Conservation (phyloP, 1,140 invertebrate genomes). For the Meloidogyne chitwoodi region DNA sequence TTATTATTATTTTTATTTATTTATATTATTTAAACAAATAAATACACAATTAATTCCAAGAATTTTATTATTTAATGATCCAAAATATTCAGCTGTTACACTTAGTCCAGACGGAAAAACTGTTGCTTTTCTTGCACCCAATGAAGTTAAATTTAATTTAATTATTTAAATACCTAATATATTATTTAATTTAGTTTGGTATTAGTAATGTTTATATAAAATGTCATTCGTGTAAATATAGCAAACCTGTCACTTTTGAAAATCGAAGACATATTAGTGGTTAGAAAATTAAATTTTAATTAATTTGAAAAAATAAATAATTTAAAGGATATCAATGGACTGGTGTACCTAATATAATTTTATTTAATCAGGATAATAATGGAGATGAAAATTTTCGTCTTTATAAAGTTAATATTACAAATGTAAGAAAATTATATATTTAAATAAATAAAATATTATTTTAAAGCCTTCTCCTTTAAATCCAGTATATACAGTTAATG, state of each 20-base stretch:
- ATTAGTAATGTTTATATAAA: slow-evolving; percentile 45
- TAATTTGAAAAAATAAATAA: not conserved
- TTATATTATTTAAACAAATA: not conserved
- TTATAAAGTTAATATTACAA: slow-evolving; percentile 44
- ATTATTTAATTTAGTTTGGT: slow-evolving; percentile 15
- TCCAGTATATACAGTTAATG: slow-evolving; percentile 41
- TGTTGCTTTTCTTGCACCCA: slow-evolving; percentile 44
- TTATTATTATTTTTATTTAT: not conserved
- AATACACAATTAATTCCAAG: slow-evolving; percentile 32
- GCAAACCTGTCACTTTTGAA: slow-evolving; percentile 46
- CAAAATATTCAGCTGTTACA: slow-evolving; percentile 45
- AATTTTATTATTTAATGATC: slow-evolving; percentile 40
- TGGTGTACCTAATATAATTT: slow-evolving; percentile 40
- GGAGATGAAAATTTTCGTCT: slow-evolving; percentile 45
- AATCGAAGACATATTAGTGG: slow-evolving; percentile 42
- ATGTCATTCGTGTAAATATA: slow-evolving; percentile 45
- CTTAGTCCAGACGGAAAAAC: slow-evolving; percentile 38
- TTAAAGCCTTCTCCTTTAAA: slow-evolving; percentile 46
- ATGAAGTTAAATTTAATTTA: slow-evolving; percentile 18
- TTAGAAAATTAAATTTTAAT: not conserved
- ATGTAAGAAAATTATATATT: slow-evolving; percentile 17
- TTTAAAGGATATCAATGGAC: slow-evolving; percentile 47
- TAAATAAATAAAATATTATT: not conserved
- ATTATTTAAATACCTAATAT: not conserved
- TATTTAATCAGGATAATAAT: slow-evolving; percentile 43